Conservation (phyloP, 2,797 vertebrate genomes). For the Gephyroberyx darwinii region DNA sequence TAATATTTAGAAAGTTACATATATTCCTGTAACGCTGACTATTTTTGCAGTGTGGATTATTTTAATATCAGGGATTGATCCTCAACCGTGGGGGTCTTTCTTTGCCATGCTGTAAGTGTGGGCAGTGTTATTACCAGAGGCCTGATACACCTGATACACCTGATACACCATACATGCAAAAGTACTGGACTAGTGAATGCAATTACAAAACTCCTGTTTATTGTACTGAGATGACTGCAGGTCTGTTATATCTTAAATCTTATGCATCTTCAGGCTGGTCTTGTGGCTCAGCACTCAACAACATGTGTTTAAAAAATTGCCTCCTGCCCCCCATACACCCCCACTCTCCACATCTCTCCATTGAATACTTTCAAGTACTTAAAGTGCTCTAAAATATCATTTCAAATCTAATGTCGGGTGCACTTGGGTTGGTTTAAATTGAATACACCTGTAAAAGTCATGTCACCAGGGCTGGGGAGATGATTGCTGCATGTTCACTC, state of each 20-base stretch:
- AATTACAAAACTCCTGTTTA: conserved; percentile 3
- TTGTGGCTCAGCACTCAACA: too few relatives aligned
- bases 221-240: neutral
- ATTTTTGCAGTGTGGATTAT: neutral
- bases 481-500: neutral
- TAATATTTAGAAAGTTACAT: conserved; percentile 28
- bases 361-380: neutral
- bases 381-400: neutral
- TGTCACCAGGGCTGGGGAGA: neutral
- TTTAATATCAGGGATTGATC: too few relatives aligned
- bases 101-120: too few relatives aligned
- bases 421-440: neutral
- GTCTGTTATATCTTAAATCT: too few relatives aligned
- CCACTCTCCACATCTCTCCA: too few relatives aligned
- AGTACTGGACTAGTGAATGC: neutral
- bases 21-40: neutral
- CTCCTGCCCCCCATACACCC: too few relatives aligned
- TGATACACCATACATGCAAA: conserved; percentile 5
- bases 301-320: too few relatives aligned
- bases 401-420: neutral
- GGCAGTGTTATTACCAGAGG: too few relatives aligned
- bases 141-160: too few relatives aligned
- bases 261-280: too few relatives aligned
- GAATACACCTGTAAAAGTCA: neutral
- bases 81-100: neutral